Conservation (phyloP, 37 sponge, comb jelly and placozoan species). For the Theonella swinhoei region DNA sequence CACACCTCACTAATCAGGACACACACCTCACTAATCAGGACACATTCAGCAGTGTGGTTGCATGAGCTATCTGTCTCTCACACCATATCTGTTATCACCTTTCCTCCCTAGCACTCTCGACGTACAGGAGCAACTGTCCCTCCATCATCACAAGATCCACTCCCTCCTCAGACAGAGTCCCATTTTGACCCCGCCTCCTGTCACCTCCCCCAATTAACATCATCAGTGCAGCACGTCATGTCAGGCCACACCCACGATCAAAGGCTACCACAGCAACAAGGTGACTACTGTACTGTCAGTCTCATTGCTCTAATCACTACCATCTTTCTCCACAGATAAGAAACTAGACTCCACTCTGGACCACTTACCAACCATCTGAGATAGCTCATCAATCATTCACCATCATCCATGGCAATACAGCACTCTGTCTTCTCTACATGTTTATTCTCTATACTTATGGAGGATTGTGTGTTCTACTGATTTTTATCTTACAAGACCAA, state of each 20-base stretch:
- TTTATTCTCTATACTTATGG: too few species aligned
- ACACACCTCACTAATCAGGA: too few species aligned
- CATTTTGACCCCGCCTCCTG: not conserved
- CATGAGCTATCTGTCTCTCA: too few species aligned
- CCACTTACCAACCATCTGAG: not conserved
- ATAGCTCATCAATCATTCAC: not conserved
- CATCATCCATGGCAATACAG: not conserved
- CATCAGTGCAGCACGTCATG: too few species aligned
- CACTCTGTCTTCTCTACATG: too few species aligned
- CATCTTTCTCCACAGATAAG: not conserved
- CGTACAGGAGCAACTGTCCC: not conserved
- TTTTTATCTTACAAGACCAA: too few species aligned
- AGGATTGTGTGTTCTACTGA: too few species aligned
- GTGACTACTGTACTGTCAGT: not conserved
- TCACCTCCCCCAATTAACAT: not conserved
- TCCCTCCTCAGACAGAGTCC: not conserved
- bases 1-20: too few species aligned
- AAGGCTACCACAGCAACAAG: not conserved
- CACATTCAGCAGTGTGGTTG: too few species aligned
- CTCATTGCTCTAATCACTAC: too few species aligned
- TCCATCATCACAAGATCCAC: not conserved
- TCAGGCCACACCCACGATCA: not conserved
- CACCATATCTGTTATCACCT: not conserved
- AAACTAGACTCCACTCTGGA: not conserved
- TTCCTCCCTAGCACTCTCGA: not conserved